These are phyloP conservation scores for Sebastes ruberrimus DNA, from an alignment of 2,797 vertebrate species.

Conservation along the genomic window DNA sequence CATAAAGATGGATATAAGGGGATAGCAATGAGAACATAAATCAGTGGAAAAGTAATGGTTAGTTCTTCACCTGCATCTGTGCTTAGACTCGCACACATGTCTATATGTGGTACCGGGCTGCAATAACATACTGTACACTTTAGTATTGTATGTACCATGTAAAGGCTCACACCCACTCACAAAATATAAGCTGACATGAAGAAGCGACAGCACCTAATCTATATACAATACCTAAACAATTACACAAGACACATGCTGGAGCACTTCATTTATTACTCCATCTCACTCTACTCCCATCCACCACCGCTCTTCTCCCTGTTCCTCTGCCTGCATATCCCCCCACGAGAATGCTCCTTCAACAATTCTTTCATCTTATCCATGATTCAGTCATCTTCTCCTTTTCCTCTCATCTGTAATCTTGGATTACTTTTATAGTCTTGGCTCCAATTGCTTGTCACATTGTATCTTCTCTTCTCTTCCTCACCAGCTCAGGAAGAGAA, in stretches of 20 bases:
- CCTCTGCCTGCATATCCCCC: neutral
- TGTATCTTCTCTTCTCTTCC: conserved; percentile 1
- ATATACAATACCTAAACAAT: neutral
- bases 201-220: neutral
- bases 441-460: conserved; percentile 18
- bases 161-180: neutral
- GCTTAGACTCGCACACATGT: neutral
- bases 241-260: neutral
- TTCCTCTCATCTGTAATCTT: conserved; percentile 46
- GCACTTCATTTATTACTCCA: conserved; percentile 16
- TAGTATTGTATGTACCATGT: neutral
- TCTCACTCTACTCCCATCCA: conserved; percentile 25
- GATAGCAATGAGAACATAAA: neutral
- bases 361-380: conserved; percentile 35
- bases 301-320: conserved; percentile 8
- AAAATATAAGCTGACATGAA: neutral
- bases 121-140: neutral
- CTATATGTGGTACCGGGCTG: neutral
- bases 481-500: conserved; percentile 9
- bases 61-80: neutral
- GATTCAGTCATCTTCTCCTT: conserved; percentile 32
- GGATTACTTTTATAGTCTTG: conserved; percentile 48
- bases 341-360: conserved; percentile 16
- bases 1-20: neutral
- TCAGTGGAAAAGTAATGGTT: neutral